Evolutionary conservation across 1,140 invertebrate genomes (phyloP), one percentile per base, ranked within the genome.

Genomic region (Laodelphax striatellus): DNA sequence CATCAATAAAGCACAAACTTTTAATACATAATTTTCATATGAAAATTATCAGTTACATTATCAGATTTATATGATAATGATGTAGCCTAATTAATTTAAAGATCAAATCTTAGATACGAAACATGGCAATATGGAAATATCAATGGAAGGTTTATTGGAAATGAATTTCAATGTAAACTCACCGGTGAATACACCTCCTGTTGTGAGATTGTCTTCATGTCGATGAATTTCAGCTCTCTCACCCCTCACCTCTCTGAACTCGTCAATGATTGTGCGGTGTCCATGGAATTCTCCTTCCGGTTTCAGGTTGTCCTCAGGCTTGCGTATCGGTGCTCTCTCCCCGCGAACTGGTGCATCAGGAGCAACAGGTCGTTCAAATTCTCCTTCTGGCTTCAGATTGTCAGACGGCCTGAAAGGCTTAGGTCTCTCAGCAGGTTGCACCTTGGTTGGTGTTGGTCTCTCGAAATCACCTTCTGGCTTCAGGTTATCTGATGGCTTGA

Each of bases 381-480:
- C 76, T 61, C 75, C 75, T 63, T 71, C 71, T 44, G 68, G 65
- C 52, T 64, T 65, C 38, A 76, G 61, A 60, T 71, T 74, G 54
- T 71, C 73, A 0, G 71, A 70, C 5, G 69, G 70, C 17, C 66
- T 74, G 10, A 70, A 68, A 64, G 68, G 19, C 13, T 55, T 67
- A 77, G 69, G 68, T 75, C 76, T 68, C 57, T 77, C 75, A 24
- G 71, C 72, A 70, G 71, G 73, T 38, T 66, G 50, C 16, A 64
- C 52, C 14, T 52, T 65, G 67, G 63, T 63, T 19, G 60, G 64
- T 43, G 65, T 58, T n/a, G 73, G 71, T 24, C 71, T 67, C 58
- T 81, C 78, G 66, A 87, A 85, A 10, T 84, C 79, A 10, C 84
- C 84, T 70, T 84, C 77, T 28, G 77, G 73, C 65, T 71, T 76